Percentiles rank a stretch among this genome's conserved stretches.
These are phyloP conservation scores for Microcebus tavaratra DNA, from an alignment of 2,113 vertebrate species.

Conservation along the genomic window DNA sequence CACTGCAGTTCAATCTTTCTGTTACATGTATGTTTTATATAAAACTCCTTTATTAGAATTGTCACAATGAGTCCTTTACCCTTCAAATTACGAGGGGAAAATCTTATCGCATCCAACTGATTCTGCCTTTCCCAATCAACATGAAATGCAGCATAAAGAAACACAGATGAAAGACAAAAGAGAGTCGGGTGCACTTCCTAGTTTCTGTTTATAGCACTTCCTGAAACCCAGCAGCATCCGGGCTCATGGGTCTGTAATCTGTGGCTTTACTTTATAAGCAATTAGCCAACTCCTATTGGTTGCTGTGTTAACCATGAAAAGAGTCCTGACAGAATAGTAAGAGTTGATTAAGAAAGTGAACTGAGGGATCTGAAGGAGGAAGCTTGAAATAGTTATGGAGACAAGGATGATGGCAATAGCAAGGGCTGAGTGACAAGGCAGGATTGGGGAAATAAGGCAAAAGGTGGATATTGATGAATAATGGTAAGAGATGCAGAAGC, in stretches of 20 bases:
- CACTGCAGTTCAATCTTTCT: neutral
- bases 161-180: neutral
- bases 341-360: neutral
- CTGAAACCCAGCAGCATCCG: neutral
- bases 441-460: neutral
- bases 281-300: neutral
- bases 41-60: neutral
- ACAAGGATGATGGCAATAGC: rapidly evolving
- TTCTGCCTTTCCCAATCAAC: neutral
- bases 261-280: neutral
- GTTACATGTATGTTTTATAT: neutral
- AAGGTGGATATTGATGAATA: neutral
- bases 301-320: neutral
- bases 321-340: neutral
- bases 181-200: neutral
- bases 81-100: neutral
- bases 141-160: neutral
- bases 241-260: neutral
- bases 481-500: neutral
- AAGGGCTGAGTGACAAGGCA: rapidly evolving
- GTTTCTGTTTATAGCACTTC: neutral
- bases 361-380: neutral
- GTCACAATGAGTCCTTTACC: neutral
- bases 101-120: neutral
- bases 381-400: neutral